Evolutionary conservation across 2,113 vertebrate genomes (phyloP).

Genomic region (Dipodomys merriami): DNA sequence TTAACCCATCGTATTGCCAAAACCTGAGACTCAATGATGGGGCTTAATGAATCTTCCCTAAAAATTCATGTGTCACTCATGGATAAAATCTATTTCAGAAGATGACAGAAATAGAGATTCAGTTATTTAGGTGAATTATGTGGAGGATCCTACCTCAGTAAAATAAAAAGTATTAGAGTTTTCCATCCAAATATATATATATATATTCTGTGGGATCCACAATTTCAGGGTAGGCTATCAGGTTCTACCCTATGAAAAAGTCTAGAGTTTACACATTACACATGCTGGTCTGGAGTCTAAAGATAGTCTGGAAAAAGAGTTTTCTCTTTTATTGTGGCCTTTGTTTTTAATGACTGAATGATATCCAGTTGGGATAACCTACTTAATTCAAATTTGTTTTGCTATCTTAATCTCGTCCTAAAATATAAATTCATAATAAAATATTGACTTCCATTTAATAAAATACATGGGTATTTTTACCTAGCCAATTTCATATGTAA

Average conservation of each 20-base stretch:
- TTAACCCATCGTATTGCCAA: background rate
- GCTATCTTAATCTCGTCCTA: background rate
- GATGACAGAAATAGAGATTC: background rate
- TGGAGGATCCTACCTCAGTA: background rate
- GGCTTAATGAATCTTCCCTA: background rate
- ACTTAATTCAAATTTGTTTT: background rate
- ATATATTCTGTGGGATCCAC: background rate
- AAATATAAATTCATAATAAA: background rate
- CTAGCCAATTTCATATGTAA: background rate
- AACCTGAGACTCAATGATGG: background rate
- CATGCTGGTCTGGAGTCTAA: background rate
- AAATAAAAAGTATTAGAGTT: background rate
- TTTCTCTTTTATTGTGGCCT: background rate
- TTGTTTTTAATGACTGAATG: background rate
- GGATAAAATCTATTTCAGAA: background rate
- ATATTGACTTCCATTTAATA: background rate
- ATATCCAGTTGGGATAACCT: no score
- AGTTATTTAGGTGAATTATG: background rate
- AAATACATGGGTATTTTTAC: background rate
- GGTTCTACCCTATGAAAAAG: background rate
- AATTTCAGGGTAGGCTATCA: background rate
- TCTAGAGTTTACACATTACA: background rate
- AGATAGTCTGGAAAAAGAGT: background rate
- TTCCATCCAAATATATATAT: no score
- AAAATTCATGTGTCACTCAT: background rate